Evolutionary conservation across 2,888 invertebrate genomes (phyloP).

Genomic region (Microplitis manilae): DNA sequence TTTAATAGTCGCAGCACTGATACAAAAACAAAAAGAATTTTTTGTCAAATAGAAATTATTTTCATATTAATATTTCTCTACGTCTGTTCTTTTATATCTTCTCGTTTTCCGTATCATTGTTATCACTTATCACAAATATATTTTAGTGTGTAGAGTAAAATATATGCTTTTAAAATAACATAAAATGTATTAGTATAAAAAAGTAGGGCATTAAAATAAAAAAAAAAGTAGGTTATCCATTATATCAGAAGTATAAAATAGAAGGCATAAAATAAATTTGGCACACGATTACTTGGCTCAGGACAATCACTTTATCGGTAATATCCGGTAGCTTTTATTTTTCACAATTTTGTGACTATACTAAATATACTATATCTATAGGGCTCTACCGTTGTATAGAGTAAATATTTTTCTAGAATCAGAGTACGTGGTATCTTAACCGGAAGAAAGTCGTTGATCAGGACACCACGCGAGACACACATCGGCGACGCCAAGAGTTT

Average conservation of each 20-base stretch:
- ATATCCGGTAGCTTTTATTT: slow-evolving; percentile 21
- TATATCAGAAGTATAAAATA: background rate
- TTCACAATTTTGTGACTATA: background rate
- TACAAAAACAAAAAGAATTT: too few species aligned
- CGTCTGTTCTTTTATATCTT: too few species aligned
- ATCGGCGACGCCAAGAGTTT: slow-evolving; percentile 4
- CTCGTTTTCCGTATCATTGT: too few species aligned
- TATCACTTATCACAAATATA: too few species aligned
- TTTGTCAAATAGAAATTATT: too few species aligned
- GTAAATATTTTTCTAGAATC: background rate
- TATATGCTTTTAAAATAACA: background rate
- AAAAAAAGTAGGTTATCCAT: background rate
- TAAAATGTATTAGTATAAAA: background rate
- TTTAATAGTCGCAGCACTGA: too few species aligned
- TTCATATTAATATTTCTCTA: too few species aligned
- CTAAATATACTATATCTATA: background rate
- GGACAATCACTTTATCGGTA: slow-evolving; percentile 32
- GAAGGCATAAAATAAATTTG: slow-evolving; percentile 28
- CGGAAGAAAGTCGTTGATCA: slow-evolving; percentile 41
- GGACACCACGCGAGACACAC: slow-evolving; percentile 18
- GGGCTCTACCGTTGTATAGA: background rate
- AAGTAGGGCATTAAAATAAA: background rate
- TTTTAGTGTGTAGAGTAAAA: background rate
- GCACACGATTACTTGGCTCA: slow-evolving; percentile 31
- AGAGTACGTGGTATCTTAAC: background rate